phyloP scores from a whole-genome alignment of 2,113 vertebrate genomes.

The Epinephelus lanceolatus region DNA sequence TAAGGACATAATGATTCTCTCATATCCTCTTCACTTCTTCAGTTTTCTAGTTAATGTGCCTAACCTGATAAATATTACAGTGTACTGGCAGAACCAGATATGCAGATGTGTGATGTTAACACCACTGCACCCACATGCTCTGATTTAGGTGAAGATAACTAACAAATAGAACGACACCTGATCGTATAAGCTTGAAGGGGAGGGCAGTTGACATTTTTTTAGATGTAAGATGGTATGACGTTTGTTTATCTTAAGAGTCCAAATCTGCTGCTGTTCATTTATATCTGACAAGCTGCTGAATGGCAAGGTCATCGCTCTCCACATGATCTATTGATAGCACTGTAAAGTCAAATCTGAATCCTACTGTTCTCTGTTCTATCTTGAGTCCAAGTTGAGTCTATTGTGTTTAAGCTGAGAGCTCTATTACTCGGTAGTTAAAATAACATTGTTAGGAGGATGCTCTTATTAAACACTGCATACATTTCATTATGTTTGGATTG shows the following conservation, averaged over 20 bases:
- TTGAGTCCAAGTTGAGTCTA: not conserved
- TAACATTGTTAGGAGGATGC: not conserved
- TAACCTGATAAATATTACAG: not conserved
- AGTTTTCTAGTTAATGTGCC: not conserved
- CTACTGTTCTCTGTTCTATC: not conserved
- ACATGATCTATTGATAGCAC: not conserved
- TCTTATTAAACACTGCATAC: not conserved
- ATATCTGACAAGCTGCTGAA: not conserved
- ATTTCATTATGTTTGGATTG: not conserved
- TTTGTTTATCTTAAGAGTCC: not conserved
- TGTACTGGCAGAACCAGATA: slow-evolving; percentile 1
- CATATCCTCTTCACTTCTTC: not conserved
- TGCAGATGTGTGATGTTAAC: not conserved
- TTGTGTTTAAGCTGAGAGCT: not conserved
- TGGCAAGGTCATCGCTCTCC: not conserved
- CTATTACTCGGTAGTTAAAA: not conserved
- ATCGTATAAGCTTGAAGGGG: not conserved
- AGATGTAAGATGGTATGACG: not conserved
- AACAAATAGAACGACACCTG: not conserved
- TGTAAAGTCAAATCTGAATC: not conserved
- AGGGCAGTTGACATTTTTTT: not conserved
- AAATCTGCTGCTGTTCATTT: not conserved
- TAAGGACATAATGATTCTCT: not conserved
- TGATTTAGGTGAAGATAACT: not conserved
- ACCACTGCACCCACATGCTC: not conserved